Evolutionary conservation across 2,888 invertebrate genomes (phyloP).

Genomic region (Trachelus stipa): DNA sequence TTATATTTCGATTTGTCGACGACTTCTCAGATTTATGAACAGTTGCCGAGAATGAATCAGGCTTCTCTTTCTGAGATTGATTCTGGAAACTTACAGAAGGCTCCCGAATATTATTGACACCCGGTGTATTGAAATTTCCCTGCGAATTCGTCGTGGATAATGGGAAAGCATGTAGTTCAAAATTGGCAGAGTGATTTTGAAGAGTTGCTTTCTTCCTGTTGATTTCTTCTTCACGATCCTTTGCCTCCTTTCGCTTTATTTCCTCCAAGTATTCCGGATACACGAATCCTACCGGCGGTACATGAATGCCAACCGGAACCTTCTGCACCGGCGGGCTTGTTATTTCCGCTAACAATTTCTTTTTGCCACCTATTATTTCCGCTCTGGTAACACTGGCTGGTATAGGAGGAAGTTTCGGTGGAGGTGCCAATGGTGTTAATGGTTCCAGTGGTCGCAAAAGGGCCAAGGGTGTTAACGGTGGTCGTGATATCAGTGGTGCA

Average conservation of each 20-base stretch:
- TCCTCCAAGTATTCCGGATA: conserved; percentile 4
- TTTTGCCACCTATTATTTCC: neutral
- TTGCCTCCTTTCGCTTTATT: neutral
- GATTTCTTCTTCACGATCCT: neutral
- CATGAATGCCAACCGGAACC: neutral
- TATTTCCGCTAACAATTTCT: neutral
- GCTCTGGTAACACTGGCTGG: neutral
- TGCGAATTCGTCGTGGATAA: neutral
- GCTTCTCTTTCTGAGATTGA: neutral
- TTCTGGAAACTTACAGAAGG: neutral
- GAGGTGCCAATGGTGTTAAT: neutral
- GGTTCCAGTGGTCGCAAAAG: neutral
- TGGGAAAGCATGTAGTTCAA: neutral
- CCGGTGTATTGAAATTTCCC: neutral
- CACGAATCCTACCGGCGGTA: neutral
- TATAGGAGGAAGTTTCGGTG: neutral
- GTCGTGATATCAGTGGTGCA: neutral
- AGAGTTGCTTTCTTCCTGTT: neutral
- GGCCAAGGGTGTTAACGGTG: neutral
- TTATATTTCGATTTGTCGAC: neutral
- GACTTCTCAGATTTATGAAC: neutral
- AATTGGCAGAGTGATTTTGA: neutral
- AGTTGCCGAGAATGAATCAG: neutral
- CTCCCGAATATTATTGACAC: neutral
- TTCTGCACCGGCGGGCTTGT: neutral